Conservation (phyloP, 2,797 vertebrate genomes). For the Galagoides demidoff region DNA sequence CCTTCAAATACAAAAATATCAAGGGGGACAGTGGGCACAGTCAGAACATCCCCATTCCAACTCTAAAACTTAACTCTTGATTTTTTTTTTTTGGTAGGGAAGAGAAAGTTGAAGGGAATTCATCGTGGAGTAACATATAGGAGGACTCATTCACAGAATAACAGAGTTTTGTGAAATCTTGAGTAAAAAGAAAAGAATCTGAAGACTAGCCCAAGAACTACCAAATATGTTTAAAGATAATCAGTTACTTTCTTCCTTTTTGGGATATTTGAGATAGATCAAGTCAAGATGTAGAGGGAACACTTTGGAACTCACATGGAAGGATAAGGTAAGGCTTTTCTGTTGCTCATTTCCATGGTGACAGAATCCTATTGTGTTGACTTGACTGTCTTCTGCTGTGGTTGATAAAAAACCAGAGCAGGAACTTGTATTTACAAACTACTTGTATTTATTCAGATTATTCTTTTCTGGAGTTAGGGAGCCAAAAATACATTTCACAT, state of each 20-base stretch:
- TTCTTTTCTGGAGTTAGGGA: constrained; percentile 19
- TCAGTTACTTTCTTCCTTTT: neutral
- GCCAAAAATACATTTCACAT: neutral
- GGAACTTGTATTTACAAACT: neutral
- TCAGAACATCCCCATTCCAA: neutral
- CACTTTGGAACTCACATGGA: neutral
- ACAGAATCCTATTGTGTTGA: neutral
- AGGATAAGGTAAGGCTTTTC: neutral
- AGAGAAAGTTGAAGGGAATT: neutral
- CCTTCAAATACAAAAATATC: constrained; percentile 4
- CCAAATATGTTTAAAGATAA: neutral
- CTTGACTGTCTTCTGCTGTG: constrained; percentile 8
- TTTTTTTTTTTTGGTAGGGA: neutral
- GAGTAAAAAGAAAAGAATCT: neutral
- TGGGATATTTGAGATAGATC: constrained; percentile 1
- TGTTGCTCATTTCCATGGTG: constrained; percentile 44
- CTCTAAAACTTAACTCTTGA: neutral
- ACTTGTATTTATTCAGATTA: constrained; percentile 16
- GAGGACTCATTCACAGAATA: neutral
- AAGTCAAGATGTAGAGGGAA: neutral
- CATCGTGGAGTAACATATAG: neutral
- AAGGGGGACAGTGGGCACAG: neutral
- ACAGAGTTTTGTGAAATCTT: neutral
- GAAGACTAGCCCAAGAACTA: constrained; percentile 14
- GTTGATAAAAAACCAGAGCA: neutral